phyloP scores from a whole-genome alignment of 2,113 vertebrate species.

The Leptobrachium leishanense region DNA sequence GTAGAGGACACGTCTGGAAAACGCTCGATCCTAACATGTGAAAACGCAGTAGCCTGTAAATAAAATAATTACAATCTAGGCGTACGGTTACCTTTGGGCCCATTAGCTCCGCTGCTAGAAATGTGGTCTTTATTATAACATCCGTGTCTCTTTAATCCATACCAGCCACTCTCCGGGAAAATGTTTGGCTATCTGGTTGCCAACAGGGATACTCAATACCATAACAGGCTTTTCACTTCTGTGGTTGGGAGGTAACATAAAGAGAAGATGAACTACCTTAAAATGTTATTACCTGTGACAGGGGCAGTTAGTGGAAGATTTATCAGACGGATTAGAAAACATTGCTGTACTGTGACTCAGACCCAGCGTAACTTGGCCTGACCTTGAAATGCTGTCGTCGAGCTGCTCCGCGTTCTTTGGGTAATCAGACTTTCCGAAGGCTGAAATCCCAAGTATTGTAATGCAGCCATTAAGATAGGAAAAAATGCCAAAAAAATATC shows the following conservation, averaged over 20 bases:
- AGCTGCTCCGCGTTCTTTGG: too few relatives aligned
- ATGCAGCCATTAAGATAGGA: too few relatives aligned
- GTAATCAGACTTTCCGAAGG: neutral
- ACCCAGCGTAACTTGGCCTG: neutral
- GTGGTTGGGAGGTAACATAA: neutral
- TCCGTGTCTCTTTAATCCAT: neutral
- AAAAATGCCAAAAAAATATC: too few relatives aligned
- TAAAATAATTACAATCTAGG: neutral
- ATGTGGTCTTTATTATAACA: constrained; percentile 1
- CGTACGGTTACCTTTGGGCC: neutral
- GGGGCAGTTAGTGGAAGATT: constrained; percentile 7
- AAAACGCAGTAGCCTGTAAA: neutral
- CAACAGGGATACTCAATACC: neutral
- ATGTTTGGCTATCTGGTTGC: neutral
- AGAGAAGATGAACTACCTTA: neutral
- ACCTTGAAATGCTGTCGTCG: neutral
- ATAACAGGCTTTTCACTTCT: neutral
- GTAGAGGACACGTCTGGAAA: too few relatives aligned
- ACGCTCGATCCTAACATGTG: too few relatives aligned
- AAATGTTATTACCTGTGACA: constrained; percentile 4
- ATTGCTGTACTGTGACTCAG: constrained; percentile 7
- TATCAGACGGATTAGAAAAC: constrained; percentile 7
- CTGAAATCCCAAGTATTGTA: neutral
- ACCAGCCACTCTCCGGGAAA: neutral
- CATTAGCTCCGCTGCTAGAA: neutral